Percentiles rank a stretch among this genome's conserved stretches.
Conservation (phyloP, 2,113 vertebrate species). For the Gracilinanus agilis region DNA sequence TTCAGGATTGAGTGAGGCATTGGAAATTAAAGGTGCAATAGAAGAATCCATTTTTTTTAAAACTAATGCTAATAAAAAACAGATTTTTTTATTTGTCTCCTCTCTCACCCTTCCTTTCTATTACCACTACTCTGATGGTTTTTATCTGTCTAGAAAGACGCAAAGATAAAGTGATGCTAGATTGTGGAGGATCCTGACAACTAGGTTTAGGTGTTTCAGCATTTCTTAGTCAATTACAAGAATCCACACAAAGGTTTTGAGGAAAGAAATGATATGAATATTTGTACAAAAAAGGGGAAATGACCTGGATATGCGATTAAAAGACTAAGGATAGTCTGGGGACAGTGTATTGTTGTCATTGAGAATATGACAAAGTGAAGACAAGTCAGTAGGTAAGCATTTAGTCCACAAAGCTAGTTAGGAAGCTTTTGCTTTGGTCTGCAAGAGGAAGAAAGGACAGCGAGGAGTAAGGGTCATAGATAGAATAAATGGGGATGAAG, state of each 20-base stretch:
- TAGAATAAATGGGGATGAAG: too few species aligned
- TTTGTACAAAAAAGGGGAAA: not conserved
- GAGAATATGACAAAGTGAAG: too few species aligned
- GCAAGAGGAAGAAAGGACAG: too few species aligned
- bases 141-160: not conserved
- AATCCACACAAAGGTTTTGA: not conserved
- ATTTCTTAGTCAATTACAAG: not conserved
- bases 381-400: too few species aligned
- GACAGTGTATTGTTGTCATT: too few species aligned
- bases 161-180: not conserved
- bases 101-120: not conserved
- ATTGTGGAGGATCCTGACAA: not conserved
- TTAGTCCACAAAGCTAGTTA: too few species aligned
- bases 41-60: not conserved
- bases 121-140: not conserved
- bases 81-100: not conserved
- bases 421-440: too few species aligned
- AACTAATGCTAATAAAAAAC: not conserved
- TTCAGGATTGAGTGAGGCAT: not conserved
- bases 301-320: too few species aligned
- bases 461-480: too few species aligned
- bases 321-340: too few species aligned
- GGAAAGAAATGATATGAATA: not conserved
- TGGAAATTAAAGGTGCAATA: not conserved
- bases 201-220: not conserved